Base-by-base conservation (phyloP, 2,888 invertebrate genomes). In the Cremastobaeus sp. region DNA sequence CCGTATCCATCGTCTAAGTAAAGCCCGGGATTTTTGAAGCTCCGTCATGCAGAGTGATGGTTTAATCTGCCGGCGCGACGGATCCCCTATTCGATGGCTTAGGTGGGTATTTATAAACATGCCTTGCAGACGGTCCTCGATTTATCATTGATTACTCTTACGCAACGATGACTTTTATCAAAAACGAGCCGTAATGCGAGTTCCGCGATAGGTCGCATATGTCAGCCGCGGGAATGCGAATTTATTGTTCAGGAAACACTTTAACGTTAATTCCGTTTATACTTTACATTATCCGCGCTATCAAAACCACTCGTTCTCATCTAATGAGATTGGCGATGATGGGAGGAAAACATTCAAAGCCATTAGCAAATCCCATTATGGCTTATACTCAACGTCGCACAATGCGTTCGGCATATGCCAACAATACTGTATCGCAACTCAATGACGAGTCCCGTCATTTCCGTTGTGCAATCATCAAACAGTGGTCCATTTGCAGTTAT, bases 51-150 rank as follows among this genome's bases (percentile, higher is more conserved):
- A 79, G 81, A 83, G 81, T 81, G 84, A 85, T 81, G 80, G 80
- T 81, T 83, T 85, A 85, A 85, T 85, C 85, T 81, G 79, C 78
- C 78, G n/a, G n/a, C n/a, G n/a, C 77, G 81, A 81, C 77, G 77
- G 79, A 79, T 74, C 78, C 72, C 71, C 59, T 69, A 54, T 47
- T 41, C 54, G 66, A 48, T 37, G 52, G 62, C 60, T 75, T 71
- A 71, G 68, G 57, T 60, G 64, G 65, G 66, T 68, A 75, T 75
- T 75, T 75, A 75, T 75, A 75, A 71, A 75, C 71, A 75, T 54
- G 71, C 66, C 68, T 72, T 72, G 71, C 59, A 72, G 70, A 71
- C 62, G 62, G 43, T 66, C 47, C 71, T 68, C 66, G 55, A 74
- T 68, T 71, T 54, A 71, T 68, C 68, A 75, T 75, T 64, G 59